Conservation (phyloP, 2,113 vertebrate species). For the Tachycineta bicolor region DNA sequence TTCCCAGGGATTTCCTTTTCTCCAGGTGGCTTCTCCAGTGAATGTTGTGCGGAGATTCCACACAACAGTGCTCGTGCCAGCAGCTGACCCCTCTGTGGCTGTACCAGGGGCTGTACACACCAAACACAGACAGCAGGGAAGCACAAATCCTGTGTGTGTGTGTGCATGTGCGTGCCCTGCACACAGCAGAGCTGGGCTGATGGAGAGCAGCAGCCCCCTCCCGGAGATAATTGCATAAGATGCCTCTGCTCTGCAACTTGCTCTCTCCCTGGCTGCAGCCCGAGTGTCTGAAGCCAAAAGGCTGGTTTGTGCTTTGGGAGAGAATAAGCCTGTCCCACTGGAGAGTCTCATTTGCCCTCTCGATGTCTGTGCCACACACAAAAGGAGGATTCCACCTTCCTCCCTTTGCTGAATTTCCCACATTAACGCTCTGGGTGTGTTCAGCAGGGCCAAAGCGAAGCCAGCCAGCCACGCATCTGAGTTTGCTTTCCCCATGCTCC, state of each 20-base stretch:
- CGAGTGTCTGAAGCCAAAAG: neutral
- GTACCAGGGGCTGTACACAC: neutral
- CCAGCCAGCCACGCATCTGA: conserved; percentile 18
- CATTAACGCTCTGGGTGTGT: conserved; percentile 22
- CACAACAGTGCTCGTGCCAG: no score
- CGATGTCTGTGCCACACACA: accelerated
- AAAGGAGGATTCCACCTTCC: neutral
- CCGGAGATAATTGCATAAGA: neutral
- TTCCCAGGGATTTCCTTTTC: neutral
- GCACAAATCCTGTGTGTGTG: no score
- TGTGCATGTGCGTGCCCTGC: no score
- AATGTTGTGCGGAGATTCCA: neutral
- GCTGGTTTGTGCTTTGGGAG: neutral
- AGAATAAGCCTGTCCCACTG: neutral
- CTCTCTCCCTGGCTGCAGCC: neutral
- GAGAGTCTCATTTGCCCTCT: neutral
- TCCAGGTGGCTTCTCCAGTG: neutral
- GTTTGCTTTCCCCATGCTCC: conserved; percentile 29
- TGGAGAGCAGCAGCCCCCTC: neutral
- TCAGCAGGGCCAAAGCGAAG: conserved; percentile 55
- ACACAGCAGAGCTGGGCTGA: neutral
- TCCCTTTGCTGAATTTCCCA: neutral
- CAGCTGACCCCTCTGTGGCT: neutral
- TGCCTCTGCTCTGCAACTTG: neutral
- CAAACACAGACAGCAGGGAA: no score